phyloP scores from a whole-genome alignment of 2,113 vertebrate genomes.

The Potamarius usumacintae region DNA sequence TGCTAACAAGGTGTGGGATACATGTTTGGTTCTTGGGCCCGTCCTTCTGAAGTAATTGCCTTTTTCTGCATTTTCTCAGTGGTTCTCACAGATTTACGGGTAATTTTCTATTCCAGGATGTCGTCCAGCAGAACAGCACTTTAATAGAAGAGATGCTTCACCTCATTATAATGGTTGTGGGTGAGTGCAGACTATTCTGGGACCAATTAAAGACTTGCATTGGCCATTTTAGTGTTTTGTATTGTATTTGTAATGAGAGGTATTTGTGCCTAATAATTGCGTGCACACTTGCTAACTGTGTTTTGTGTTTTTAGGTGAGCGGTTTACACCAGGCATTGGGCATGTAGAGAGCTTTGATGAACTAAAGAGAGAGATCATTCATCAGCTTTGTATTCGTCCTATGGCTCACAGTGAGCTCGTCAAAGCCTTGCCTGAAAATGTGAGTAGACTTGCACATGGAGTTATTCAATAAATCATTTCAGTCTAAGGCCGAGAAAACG shows the following conservation, averaged over 20 bases:
- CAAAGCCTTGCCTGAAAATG: constrained; percentile 94
- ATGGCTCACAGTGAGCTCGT: constrained; percentile 98
- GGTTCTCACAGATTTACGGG: neutral
- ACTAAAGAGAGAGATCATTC: constrained; percentile 92
- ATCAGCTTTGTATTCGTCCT: constrained; percentile 92
- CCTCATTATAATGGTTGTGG: constrained; percentile 93
- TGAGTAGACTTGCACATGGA: constrained; percentile 68
- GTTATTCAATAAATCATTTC: neutral
- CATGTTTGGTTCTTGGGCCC: neutral
- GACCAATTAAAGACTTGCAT: neutral
- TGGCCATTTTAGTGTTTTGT: neutral
- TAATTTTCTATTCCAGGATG: constrained; percentile 74
- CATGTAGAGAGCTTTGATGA: constrained; percentile 86
- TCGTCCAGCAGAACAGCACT: constrained; percentile 94
- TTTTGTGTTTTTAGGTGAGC: constrained; percentile 78
- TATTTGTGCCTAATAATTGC: neutral
- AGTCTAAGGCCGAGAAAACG: too few species aligned
- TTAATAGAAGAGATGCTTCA: constrained; percentile 98
- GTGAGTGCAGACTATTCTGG: constrained; percentile 72
- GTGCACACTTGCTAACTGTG: neutral
- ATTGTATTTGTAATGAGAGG: neutral
- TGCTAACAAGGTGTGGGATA: constrained; percentile 82
- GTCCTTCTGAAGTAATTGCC: neutral
- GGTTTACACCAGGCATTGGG: constrained; percentile 86
- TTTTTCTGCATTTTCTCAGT: neutral